Conservation (phyloP, 2,113 vertebrate genomes). For the Pelmatolapia mariae region DNA sequence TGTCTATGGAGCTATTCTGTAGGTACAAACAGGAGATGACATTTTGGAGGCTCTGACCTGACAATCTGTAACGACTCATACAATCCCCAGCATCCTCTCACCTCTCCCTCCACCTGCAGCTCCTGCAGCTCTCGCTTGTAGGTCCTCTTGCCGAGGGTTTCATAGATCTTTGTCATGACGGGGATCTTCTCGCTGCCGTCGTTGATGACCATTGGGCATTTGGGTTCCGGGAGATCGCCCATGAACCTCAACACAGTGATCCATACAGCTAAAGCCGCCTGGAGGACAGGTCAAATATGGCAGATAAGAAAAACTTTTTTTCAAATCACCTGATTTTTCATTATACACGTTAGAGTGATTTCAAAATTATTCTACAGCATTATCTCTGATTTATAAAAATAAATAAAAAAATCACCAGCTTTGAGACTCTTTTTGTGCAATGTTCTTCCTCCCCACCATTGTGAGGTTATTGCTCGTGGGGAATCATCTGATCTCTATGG, state of each 20-base stretch:
- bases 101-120: constrained; percentile 92
- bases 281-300: not conserved
- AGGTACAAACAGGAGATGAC: not conserved
- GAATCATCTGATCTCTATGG: not conserved
- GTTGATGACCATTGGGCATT: constrained; percentile 88
- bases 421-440: not conserved
- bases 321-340: not conserved
- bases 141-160: constrained; percentile 94
- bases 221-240: constrained; percentile 93
- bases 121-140: constrained; percentile 94
- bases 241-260: constrained; percentile 95
- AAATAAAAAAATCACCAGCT: not conserved
- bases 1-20: constrained; percentile 80
- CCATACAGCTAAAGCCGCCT: constrained; percentile 96
- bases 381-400: not conserved
- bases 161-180: constrained; percentile 99
- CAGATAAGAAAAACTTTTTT: not conserved
- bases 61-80: accelerated
- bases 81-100: constrained; percentile 28
- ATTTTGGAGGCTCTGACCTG: not conserved
- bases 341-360: not conserved
- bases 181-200: constrained; percentile 97
- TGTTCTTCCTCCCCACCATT: not conserved
- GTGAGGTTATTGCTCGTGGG: not conserved
- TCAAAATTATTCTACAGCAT: not conserved